Percentiles rank a stretch among this genome's conserved stretches.
Evolutionary conservation across 2,797 vertebrate species (phyloP).

Genomic region (Luscinia luscinia): DNA sequence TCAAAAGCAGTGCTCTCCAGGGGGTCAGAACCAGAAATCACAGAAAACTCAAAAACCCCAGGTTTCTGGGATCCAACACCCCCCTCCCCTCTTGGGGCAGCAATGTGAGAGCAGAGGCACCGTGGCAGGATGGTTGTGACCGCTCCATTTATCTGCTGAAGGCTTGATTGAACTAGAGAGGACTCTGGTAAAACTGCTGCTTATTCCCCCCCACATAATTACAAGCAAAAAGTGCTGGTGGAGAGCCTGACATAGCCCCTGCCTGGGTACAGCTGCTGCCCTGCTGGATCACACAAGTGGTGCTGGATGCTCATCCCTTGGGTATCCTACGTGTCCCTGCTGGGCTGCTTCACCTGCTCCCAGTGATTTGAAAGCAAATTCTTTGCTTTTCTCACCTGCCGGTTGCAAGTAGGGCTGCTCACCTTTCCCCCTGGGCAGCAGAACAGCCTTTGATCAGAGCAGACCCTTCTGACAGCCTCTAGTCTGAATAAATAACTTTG

Average conservation of each 20-base stretch:
- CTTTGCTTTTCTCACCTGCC: not conserved
- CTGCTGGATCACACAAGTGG: rapidly evolving
- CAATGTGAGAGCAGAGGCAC: not conserved
- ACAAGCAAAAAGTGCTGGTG: rapidly evolving
- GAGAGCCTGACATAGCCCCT: not conserved
- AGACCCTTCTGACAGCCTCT: not conserved
- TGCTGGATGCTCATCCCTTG: not conserved
- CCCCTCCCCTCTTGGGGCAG: rapidly evolving
- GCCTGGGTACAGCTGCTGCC: not conserved
- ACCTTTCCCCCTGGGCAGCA: not conserved
- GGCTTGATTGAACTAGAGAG: rapidly evolving
- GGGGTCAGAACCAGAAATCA: too few relatives aligned
- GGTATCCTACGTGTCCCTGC: rapidly evolving
- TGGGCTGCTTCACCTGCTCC: not conserved
- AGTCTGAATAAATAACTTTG: not conserved
- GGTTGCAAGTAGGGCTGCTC: not conserved
- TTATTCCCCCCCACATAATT: not conserved
- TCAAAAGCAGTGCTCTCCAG: too few relatives aligned
- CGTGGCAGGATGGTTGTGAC: rapidly evolving
- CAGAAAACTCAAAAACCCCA: too few relatives aligned
- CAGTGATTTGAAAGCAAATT: not conserved
- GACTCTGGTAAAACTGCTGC: not conserved
- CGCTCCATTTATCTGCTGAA: not conserved
- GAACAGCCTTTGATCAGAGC: not conserved
- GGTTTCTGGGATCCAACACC: too few relatives aligned